Evolutionary conservation across 2,113 vertebrate species (phyloP).

Genomic region (Oxygymnocypris stewartii): DNA sequence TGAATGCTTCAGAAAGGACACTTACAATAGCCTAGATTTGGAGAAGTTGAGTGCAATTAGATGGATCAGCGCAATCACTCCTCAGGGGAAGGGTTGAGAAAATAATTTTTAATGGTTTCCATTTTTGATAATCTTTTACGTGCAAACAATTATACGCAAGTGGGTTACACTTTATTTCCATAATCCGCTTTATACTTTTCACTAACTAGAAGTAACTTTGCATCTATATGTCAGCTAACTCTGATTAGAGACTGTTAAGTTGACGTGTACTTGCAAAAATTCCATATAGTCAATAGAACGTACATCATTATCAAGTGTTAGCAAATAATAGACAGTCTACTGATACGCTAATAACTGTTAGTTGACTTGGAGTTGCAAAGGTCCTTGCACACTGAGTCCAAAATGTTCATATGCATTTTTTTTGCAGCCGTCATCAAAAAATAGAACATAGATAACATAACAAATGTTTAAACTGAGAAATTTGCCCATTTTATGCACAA

Average conservation of each 20-base stretch:
- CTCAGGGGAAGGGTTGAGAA: background rate
- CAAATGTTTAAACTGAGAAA: too few species aligned
- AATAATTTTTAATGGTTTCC: background rate
- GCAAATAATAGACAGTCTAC: too few species aligned
- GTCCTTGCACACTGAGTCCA: too few species aligned
- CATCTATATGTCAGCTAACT: background rate
- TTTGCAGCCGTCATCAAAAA: too few species aligned
- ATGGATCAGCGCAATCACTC: conserved; percentile 2
- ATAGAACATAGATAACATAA: too few species aligned
- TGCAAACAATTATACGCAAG: background rate
- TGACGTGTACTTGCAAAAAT: too few species aligned
- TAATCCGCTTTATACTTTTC: background rate
- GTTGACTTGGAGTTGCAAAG: too few species aligned
- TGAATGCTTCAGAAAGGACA: conserved; percentile 11
- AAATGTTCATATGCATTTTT: too few species aligned
- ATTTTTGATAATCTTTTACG: background rate
- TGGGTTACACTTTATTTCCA: background rate
- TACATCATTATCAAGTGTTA: too few species aligned
- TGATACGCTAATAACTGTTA: too few species aligned
- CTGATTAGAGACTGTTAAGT: background rate
- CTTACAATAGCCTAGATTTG: conserved; percentile 35
- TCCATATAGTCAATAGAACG: too few species aligned
- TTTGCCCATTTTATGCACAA: too few species aligned
- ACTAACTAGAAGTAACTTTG: background rate
- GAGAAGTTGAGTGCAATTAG: conserved; percentile 13